A percentile compares a stretch with the other conserved stretches of the same genome.
phyloP scores from a whole-genome alignment of 2,113 vertebrate genomes.

The Lepidothrix coronata region DNA sequence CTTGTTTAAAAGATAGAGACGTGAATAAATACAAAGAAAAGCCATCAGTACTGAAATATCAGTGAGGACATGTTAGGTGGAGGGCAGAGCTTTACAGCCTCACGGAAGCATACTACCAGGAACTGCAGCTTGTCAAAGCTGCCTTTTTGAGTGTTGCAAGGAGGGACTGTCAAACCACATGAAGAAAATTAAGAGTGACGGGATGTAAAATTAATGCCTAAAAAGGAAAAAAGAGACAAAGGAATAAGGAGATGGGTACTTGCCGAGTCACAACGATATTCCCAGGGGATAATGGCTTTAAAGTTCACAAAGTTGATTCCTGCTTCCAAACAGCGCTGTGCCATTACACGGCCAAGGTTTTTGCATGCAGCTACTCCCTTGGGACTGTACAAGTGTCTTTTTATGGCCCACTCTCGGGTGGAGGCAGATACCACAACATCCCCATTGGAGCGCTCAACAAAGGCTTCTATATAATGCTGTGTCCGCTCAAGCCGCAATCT shows the following conservation, averaged over 20 bases:
- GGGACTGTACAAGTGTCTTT: slow-evolving; percentile 84
- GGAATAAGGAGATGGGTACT: slow-evolving; percentile 39
- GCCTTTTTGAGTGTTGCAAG: neutral
- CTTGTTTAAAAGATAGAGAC: slow-evolving; percentile 67
- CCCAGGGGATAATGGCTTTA: slow-evolving; percentile 83
- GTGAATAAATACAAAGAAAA: neutral
- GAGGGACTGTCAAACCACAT: neutral
- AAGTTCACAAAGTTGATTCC: slow-evolving; percentile 90
- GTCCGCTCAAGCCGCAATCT: slow-evolving; percentile 85
- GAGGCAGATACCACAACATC: slow-evolving; percentile 86
- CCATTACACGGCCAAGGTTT: slow-evolving; percentile 86
- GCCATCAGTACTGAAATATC: neutral
- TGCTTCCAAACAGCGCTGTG: slow-evolving; percentile 85
- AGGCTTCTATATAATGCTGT: slow-evolving; percentile 82
- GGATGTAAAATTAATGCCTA: neutral
- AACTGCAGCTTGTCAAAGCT: neutral
- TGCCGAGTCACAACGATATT: slow-evolving; percentile 80
- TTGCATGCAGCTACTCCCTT: slow-evolving; percentile 81
- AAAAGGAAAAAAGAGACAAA: neutral
- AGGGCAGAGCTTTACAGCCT: neutral
- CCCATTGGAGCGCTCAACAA: slow-evolving; percentile 76
- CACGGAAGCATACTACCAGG: neutral
- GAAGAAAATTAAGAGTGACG: neutral
- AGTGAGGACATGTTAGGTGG: neutral
- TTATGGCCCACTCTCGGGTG: slow-evolving; percentile 92